These are phyloP conservation scores for Cynaeus angustus DNA, from an alignment of 2,888 invertebrate genomes.

Conservation along the genomic window DNA sequence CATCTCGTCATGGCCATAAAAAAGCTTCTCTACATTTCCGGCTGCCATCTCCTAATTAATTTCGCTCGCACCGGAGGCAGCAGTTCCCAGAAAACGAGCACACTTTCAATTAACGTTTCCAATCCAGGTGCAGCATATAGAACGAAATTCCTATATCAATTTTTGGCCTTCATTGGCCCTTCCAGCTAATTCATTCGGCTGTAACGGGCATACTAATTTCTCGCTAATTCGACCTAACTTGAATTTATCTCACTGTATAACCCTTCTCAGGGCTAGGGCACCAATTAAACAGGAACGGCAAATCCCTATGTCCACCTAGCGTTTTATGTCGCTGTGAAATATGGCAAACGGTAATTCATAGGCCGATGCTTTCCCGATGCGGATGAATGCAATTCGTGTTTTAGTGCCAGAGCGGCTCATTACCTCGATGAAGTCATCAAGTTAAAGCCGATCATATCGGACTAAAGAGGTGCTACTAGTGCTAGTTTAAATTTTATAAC, in stretches of 20 bases:
- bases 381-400: constrained; percentile 21
- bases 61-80: constrained; percentile 23
- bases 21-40: constrained; percentile 33
- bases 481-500: constrained; percentile 35
- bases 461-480: constrained; percentile 30
- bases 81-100: constrained; percentile 38
- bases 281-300: constrained; percentile 44
- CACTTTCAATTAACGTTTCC: constrained; percentile 43
- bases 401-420: constrained; percentile 31
- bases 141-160: constrained; percentile 40
- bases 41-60: constrained; percentile 37
- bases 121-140: constrained; percentile 43
- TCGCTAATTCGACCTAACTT: constrained; percentile 47
- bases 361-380: constrained; percentile 19
- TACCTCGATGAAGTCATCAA: constrained; percentile 36
- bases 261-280: constrained; percentile 43
- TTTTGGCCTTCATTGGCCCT: constrained; percentile 35
- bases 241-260: constrained; percentile 47
- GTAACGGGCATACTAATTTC: constrained; percentile 49
- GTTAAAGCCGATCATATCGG: constrained; percentile 33
- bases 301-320: constrained; percentile 45
- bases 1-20: constrained; percentile 18
- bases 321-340: constrained; percentile 45
- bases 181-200: constrained; percentile 43
- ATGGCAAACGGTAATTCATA: constrained; percentile 37